Conservation (phyloP, 2,888 invertebrate genomes). For the Endotricha flammealis region DNA sequence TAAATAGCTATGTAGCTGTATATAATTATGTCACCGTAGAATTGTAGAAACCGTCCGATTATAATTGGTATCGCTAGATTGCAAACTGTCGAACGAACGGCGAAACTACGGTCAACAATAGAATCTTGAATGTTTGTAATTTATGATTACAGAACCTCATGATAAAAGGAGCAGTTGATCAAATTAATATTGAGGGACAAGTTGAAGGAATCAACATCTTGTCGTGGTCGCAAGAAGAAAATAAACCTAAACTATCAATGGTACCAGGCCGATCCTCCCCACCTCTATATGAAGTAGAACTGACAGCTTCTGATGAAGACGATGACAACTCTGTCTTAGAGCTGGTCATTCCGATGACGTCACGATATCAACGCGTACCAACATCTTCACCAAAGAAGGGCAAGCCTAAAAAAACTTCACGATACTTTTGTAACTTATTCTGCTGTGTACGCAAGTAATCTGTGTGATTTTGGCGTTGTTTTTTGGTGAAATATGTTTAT, state of each 20-base stretch:
- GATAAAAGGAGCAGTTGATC: constrained; percentile 22
- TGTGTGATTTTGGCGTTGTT: background rate
- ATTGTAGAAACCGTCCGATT: too few species aligned
- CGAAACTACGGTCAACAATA: too few species aligned
- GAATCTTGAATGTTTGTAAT: too few species aligned
- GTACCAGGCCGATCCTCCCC: constrained; percentile 46
- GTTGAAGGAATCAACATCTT: too few species aligned
- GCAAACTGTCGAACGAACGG: too few species aligned
- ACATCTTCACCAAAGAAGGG: constrained; percentile 44
- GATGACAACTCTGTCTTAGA: constrained; percentile 62
- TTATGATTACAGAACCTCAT: constrained; percentile 27
- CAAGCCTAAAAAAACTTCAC: constrained; percentile 24
- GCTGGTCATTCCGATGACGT: constrained; percentile 56
- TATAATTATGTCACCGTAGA: too few species aligned
- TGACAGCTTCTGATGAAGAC: constrained; percentile 68
- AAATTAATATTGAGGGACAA: constrained; percentile 17
- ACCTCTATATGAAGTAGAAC: constrained; percentile 59
- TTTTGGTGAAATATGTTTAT: too few species aligned
- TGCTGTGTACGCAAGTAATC: constrained; percentile 48
- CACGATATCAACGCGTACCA: constrained; percentile 46
- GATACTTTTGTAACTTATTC: constrained; percentile 33
- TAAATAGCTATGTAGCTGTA: too few species aligned
- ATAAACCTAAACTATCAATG: background rate
- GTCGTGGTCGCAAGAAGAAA: background rate
- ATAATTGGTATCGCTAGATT: too few species aligned